phyloP scores from a whole-genome alignment of 2,888 invertebrate genomes.

The Heliconius erato region DNA sequence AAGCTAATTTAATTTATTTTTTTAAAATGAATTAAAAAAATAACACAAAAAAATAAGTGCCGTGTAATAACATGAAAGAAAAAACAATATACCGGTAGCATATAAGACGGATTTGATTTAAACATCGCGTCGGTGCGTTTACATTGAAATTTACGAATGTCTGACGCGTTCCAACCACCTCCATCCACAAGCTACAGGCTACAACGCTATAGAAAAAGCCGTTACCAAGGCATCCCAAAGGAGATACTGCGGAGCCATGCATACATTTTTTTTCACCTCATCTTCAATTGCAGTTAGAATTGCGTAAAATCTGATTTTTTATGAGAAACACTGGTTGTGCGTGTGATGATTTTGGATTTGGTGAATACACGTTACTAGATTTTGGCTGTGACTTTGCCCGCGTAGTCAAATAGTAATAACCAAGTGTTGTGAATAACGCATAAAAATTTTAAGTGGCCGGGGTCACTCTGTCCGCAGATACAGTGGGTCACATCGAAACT shows the following conservation, averaged over 20 bases:
- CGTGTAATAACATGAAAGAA: background rate
- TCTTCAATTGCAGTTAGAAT: conserved; percentile 8
- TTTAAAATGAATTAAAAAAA: too few species aligned
- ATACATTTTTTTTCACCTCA: conserved; percentile 1
- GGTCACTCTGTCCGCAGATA: too few species aligned
- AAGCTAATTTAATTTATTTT: too few species aligned
- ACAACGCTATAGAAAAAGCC: background rate
- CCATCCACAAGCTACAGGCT: background rate
- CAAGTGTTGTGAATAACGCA: too few species aligned
- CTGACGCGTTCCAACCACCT: background rate
- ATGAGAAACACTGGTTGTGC: background rate
- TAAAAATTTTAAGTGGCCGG: too few species aligned
- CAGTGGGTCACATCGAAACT: too few species aligned
- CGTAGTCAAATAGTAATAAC: background rate
- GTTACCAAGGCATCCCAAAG: conserved; percentile 17
- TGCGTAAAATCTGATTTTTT: conserved; percentile 8
- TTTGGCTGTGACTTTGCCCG: background rate
- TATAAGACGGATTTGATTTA: background rate
- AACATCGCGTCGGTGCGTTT: background rate
- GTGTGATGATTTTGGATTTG: background rate
- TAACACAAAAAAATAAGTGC: background rate
- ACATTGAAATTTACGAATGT: conserved; percentile 12
- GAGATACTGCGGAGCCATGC: conserved; percentile 13
- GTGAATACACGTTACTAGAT: background rate
- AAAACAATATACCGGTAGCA: background rate